Conservation (phyloP, 2,113 vertebrate genomes). For the Speoplatyrhinus poulsoni region DNA sequence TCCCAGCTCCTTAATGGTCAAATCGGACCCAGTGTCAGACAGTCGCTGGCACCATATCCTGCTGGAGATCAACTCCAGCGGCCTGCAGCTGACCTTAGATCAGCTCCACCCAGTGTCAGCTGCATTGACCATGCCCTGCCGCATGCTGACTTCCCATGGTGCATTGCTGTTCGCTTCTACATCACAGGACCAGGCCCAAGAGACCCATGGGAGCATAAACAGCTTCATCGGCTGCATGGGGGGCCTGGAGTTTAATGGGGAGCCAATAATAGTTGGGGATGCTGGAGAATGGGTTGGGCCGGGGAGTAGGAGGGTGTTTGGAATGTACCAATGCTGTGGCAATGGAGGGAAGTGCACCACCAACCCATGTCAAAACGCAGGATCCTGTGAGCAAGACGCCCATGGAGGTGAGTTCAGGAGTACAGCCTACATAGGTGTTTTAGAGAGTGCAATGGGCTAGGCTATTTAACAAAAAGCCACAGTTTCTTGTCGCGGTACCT, state of each 20-base stretch:
- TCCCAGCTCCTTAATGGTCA: slow-evolving; percentile 63
- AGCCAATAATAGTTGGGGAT: slow-evolving; percentile 67
- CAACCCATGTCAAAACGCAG: slow-evolving; percentile 82
- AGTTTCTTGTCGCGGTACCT: too few relatives aligned
- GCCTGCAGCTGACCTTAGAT: slow-evolving; percentile 79
- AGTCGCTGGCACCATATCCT: slow-evolving; percentile 83
- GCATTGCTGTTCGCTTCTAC: slow-evolving; percentile 78
- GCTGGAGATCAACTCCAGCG: slow-evolving; percentile 79
- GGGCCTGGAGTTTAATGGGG: slow-evolving; percentile 77
- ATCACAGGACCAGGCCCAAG: slow-evolving; percentile 5
- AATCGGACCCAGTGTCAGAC: slow-evolving; percentile 68
- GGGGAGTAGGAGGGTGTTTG: slow-evolving; percentile 74
- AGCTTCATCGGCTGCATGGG: slow-evolving; percentile 87
- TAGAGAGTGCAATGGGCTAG: too few relatives aligned
- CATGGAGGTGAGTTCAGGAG: slow-evolving; percentile 76
- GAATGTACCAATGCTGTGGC: slow-evolving; percentile 83
- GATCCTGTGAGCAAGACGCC: slow-evolving; percentile 75
- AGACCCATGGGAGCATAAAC: slow-evolving; percentile 31
- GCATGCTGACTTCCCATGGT: slow-evolving; percentile 56
- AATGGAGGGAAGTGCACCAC: slow-evolving; percentile 66
- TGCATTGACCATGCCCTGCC: slow-evolving; percentile 75
- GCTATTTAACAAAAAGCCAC: too few relatives aligned
- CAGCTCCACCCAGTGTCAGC: slow-evolving; percentile 48
- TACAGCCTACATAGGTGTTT: neutral
- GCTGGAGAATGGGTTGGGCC: slow-evolving; percentile 40